phyloP scores from a whole-genome alignment of 1,140 invertebrate species.

The Papilio aristodemus region DNA sequence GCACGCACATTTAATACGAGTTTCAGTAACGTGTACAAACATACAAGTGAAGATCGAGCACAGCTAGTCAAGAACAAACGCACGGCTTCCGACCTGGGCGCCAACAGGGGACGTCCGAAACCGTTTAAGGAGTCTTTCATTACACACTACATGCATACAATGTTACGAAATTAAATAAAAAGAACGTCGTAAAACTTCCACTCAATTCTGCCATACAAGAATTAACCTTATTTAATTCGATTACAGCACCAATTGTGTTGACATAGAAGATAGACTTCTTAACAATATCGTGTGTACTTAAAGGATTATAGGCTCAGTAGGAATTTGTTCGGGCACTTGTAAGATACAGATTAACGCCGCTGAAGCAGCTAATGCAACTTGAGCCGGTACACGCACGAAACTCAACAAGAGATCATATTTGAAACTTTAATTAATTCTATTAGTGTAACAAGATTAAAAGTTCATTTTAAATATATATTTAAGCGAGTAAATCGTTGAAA shows the following conservation, averaged over 20 bases:
- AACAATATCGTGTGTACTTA: neutral
- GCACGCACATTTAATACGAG: no score
- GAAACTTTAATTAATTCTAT: neutral
- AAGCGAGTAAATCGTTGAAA: neutral
- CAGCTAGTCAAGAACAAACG: neutral
- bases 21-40: no score
- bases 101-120: neutral
- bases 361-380: neutral
- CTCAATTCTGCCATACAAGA: neutral
- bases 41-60: conserved; percentile 4
- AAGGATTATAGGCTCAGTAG: conserved; percentile 4
- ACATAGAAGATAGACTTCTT: neutral
- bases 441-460: neutral
- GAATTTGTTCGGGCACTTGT: conserved; percentile 19
- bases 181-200: neutral
- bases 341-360: neutral
- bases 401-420: neutral
- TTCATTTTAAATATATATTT: neutral
- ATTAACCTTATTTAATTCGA: neutral
- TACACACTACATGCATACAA: conserved; percentile 1
- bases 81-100: neutral
- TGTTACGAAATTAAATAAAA: neutral
- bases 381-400: neutral
- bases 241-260: neutral
- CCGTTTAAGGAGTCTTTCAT: neutral